phyloP scores from a whole-genome alignment of 2,113 vertebrate species.

The Brachionichthys hirsutus region DNA sequence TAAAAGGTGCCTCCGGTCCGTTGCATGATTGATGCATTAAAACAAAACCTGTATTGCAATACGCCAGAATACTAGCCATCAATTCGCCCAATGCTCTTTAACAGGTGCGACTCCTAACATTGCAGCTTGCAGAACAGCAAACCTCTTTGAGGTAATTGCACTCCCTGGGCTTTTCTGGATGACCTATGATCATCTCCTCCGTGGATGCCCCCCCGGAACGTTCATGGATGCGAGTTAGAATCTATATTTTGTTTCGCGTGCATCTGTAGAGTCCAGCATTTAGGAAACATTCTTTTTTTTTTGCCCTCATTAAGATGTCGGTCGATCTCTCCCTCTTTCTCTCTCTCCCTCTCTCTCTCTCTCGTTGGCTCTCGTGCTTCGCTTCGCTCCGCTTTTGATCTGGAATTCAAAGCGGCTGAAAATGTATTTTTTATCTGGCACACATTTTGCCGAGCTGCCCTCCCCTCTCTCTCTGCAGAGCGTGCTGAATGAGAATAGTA shows the following conservation, averaged over 20 bases:
- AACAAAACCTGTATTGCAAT: no score
- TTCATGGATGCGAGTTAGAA: not conserved
- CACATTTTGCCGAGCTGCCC: constrained; percentile 79
- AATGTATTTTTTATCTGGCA: constrained; percentile 89
- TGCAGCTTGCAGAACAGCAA: constrained; percentile 20
- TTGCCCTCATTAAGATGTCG: constrained; percentile 80
- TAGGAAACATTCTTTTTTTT: constrained; percentile 37
- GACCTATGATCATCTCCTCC: constrained; percentile 26
- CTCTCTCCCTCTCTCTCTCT: constrained; percentile 53
- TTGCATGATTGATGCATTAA: no score
- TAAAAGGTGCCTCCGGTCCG: not conserved
- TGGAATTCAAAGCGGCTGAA: constrained; percentile 90
- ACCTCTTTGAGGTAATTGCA: constrained; percentile 48
- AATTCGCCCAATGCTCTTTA: constrained; percentile 28
- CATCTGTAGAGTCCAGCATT: constrained; percentile 23
- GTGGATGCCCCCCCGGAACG: constrained; percentile 16
- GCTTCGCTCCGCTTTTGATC: constrained; percentile 80
- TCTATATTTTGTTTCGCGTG: not conserved
- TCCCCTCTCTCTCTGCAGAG: constrained; percentile 84
- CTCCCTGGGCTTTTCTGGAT: constrained; percentile 37
- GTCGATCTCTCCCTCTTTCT: constrained; percentile 75
- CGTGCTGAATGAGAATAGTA: constrained; percentile 91
- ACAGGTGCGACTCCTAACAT: constrained; percentile 35
- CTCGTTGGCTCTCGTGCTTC: not conserved
- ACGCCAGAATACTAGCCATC: not conserved